These are phyloP conservation scores for Eulithis prunata DNA, from an alignment of 2,888 invertebrate species.

Conservation along the genomic window DNA sequence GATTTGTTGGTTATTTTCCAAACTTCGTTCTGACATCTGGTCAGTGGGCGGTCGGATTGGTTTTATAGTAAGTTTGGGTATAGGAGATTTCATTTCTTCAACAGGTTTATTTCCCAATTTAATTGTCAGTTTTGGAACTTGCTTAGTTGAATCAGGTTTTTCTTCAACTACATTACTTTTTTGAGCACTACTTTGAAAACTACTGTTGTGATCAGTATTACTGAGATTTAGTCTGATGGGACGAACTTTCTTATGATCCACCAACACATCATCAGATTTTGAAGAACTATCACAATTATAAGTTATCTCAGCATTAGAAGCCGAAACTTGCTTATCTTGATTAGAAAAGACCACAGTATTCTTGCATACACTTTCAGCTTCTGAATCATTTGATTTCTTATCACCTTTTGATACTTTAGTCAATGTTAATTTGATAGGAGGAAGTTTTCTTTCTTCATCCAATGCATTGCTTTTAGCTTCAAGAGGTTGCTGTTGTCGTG, in stretches of 20 bases:
- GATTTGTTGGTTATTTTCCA: constrained; percentile 51
- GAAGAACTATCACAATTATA: constrained; percentile 28
- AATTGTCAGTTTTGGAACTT: constrained; percentile 80
- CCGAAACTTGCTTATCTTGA: constrained; percentile 18
- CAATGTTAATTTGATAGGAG: constrained; percentile 35
- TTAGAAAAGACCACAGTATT: constrained; percentile 11
- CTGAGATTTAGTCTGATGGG: constrained; percentile 61
- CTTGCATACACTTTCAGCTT: constrained; percentile 27
- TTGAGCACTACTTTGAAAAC: constrained; percentile 43
- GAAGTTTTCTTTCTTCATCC: constrained; percentile 31
- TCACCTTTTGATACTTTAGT: constrained; percentile 32
- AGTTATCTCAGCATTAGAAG: constrained; percentile 14
- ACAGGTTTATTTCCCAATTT: constrained; percentile 70
- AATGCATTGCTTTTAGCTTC: constrained; percentile 12
- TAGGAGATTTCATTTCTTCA: constrained; percentile 70
- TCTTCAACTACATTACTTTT: constrained; percentile 46
- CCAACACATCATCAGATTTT: constrained; percentile 30
- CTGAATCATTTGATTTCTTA: constrained; percentile 33
- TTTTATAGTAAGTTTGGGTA: constrained; percentile 76
- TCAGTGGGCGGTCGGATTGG: constrained; percentile 60
- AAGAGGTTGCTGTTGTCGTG: constrained; percentile 11
- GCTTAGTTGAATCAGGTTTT: constrained; percentile 61
- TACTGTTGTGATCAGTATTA: constrained; percentile 26
- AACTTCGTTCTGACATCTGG: constrained; percentile 40
- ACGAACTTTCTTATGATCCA: constrained; percentile 56